Evolutionary conservation across 2,888 invertebrate species (phyloP), one percentile per base, ranked within the genome.

Genomic region (Drosophila aldrichi): DNA sequence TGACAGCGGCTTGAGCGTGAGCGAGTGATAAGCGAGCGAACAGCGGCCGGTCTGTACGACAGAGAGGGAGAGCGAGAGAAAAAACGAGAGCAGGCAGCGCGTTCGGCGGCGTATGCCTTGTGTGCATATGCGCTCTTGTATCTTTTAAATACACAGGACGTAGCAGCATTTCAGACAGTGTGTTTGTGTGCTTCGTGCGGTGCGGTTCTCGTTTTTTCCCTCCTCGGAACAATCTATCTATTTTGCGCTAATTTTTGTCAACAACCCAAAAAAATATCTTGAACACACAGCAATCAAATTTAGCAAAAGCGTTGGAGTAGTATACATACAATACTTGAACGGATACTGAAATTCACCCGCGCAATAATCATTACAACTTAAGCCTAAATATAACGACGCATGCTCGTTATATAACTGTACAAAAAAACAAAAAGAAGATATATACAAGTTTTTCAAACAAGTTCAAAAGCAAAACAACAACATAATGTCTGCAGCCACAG

Each of bases 401-500:
- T 55, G 73, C 61, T 70, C 78, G 89, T 89, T 91, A 90, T 85
- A 90, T 91, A 91, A 88, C 76, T 82, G 74, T 79, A 79, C 71
- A 79, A 75, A 76, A 38, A 54, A 52, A 32, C 8, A 29, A 29
- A 3, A 10, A 25, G 22, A 22, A 46, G 48, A 32, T 36, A 62
- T n/a, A 49, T 18, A 32, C n/a, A 54, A 59, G 57, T 34, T 44
- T 32, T 44, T 46, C 20, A 76, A 76, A 77, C 64, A 77, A 65
- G 63, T 72, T 77, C 55, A 70, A 81, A 77, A 74, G 58, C 63
- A 77, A 68, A 77, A 20, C 43, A 78, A 69, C 70, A 85, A 81
- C 78, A 85, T 83, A 87, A 96, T 96, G 96, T 96, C 96, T 95
- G 95, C 96, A 93, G 90, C 92, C 82, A 96, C 96, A 94, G 96